Evolutionary conservation across 2,797 vertebrate genomes (phyloP).

Genomic region (Onychomys leucogaster): DNA sequence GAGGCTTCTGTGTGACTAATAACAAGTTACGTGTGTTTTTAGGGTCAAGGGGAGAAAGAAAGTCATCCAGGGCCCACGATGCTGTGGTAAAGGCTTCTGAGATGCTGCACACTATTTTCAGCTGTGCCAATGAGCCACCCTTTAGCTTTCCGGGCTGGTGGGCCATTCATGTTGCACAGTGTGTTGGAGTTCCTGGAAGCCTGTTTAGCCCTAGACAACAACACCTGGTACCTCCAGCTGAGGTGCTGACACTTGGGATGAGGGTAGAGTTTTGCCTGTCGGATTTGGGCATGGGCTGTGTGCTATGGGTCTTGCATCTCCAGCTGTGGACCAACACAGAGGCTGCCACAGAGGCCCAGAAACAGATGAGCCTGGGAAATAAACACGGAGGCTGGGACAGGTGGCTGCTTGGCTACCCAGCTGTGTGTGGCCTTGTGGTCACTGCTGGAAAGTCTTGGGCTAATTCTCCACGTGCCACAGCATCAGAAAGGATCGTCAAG

Average conservation of each 20-base stretch:
- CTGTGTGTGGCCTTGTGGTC: background rate
- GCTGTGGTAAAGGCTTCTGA: background rate
- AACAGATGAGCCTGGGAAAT: background rate
- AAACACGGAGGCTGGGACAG: background rate
- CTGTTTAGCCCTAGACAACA: background rate
- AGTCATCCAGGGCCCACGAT: no score
- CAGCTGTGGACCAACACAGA: background rate
- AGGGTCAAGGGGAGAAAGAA: background rate
- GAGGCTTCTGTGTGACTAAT: background rate
- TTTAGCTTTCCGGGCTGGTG: background rate
- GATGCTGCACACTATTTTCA: fast-evolving
- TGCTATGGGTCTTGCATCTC: background rate
- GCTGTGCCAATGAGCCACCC: background rate
- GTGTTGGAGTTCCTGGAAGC: background rate
- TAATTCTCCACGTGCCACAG: background rate
- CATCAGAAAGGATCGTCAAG: fast-evolving
- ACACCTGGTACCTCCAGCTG: background rate
- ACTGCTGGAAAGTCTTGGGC: background rate
- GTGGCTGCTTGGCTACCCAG: background rate
- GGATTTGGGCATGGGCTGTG: background rate
- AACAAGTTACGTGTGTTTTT: background rate
- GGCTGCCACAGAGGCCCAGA: background rate
- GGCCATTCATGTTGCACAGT: background rate
- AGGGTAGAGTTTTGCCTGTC: background rate
- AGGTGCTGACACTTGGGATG: background rate